Percentiles rank a stretch among this genome's conserved stretches.
Conservation (phyloP, 2,113 vertebrate species). For the Burhinus bistriatus region DNA sequence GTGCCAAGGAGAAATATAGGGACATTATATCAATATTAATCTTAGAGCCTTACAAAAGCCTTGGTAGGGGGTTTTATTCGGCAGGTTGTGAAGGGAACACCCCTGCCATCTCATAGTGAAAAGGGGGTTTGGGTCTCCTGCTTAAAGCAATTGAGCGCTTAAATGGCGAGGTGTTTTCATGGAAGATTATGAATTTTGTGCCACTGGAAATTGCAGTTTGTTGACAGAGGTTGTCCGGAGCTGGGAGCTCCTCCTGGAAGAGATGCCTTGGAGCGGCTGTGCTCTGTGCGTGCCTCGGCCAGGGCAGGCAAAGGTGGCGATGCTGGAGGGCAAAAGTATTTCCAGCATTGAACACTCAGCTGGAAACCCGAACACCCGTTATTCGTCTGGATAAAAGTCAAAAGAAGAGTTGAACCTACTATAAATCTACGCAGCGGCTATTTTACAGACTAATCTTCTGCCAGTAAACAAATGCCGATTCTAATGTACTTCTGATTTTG, state of each 20-base stretch:
- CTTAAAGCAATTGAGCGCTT: neutral
- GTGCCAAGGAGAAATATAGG: conserved; percentile 76
- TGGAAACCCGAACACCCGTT: neutral
- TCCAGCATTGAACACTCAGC: conserved; percentile 1
- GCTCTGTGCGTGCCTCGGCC: neutral
- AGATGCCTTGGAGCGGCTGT: neutral
- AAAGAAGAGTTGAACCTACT: conserved; percentile 26
- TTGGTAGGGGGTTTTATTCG: conserved; percentile 28
- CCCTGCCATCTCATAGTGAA: neutral
- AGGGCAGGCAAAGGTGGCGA: neutral
- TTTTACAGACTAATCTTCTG: conserved; percentile 40
- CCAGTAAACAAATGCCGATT: conserved; percentile 38
- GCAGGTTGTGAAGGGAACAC: conserved; percentile 51
- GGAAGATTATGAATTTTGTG: neutral
- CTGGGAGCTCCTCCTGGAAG: neutral
- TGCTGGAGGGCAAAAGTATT: neutral
- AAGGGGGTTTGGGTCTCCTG: neutral
- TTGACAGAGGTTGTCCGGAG: neutral
- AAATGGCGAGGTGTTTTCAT: neutral
- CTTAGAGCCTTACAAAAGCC: conserved; percentile 47
- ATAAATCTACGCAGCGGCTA: neutral
- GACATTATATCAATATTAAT: conserved; percentile 82
- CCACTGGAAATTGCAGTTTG: neutral
- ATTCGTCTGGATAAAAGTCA: conserved; percentile 31
- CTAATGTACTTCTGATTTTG: conserved; percentile 51